Evolutionary conservation across 2,797 vertebrate genomes (phyloP).

Genomic region (Spinus pinus): DNA sequence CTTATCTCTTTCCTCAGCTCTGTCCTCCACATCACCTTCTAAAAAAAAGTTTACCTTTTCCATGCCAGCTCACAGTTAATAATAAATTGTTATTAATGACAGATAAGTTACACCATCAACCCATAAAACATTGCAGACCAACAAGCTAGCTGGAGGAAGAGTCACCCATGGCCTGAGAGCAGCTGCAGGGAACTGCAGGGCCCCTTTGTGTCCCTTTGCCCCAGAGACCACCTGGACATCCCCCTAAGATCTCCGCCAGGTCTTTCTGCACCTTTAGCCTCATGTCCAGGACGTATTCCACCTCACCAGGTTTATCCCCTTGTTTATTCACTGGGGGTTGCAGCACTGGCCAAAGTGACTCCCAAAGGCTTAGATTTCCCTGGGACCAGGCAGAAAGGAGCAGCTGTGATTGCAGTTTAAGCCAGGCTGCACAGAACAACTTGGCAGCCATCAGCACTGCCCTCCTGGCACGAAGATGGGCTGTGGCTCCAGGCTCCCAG

Average conservation of each 20-base stretch:
- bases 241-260: rapidly evolving
- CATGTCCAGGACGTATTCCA: rapidly evolving
- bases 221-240: not conserved
- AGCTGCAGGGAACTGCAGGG: rapidly evolving
- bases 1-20: rapidly evolving
- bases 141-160: not conserved
- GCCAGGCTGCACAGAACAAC: not conserved
- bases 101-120: not conserved
- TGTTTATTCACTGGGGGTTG: not conserved
- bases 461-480: not conserved
- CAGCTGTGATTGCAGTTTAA: rapidly evolving
- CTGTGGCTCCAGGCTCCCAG: not conserved
- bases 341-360: not conserved
- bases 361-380: not conserved
- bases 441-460: not conserved
- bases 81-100: not conserved
- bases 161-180: not conserved
- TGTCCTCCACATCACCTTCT: not conserved
- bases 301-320: rapidly evolving
- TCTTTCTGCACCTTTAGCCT: rapidly evolving
- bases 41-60: not conserved
- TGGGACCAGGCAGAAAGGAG: rapidly evolving
- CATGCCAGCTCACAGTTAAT: not conserved
- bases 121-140: not conserved
- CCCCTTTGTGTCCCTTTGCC: not conserved